phyloP scores from a whole-genome alignment of 2,888 invertebrate genomes.

The Caenorhabditis auriculariae region DNA sequence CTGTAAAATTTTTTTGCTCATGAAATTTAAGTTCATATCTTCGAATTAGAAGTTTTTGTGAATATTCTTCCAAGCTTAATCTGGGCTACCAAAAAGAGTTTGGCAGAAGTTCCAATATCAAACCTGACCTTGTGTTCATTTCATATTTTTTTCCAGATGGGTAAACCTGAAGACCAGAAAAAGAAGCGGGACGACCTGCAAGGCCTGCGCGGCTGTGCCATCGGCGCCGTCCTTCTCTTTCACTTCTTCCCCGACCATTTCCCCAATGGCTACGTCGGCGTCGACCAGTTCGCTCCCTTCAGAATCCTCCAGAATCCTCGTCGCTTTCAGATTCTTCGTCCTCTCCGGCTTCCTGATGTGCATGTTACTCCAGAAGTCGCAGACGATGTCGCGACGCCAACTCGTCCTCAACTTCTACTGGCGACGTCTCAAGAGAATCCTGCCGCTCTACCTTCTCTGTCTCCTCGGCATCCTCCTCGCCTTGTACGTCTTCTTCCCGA shows the following conservation, averaged over 20 bases:
- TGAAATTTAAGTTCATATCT: no score
- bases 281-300: constrained; percentile 26
- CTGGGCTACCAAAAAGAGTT: no score
- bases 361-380: not conserved
- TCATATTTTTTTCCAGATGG: no score
- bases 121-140: no score
- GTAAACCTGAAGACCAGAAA: no score
- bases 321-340: no score
- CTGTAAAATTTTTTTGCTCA: no score
- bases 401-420: not conserved
- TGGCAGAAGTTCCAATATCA: no score
- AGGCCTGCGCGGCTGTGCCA: constrained; percentile 23
- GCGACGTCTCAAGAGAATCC: constrained; percentile 7
- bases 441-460: constrained; percentile 7
- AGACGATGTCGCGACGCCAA: not conserved
- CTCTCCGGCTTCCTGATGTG: not conserved
- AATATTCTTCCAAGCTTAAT: no score
- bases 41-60: no score
- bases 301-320: no score
- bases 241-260: constrained; percentile 23
- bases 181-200: no score
- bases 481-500: not conserved
- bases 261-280: constrained; percentile 30
- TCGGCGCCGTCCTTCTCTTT: constrained; percentile 18
- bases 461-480: not conserved